Evolutionary conservation across 2,888 invertebrate genomes (phyloP).

Genomic region (Nymphalis urticae): DNA sequence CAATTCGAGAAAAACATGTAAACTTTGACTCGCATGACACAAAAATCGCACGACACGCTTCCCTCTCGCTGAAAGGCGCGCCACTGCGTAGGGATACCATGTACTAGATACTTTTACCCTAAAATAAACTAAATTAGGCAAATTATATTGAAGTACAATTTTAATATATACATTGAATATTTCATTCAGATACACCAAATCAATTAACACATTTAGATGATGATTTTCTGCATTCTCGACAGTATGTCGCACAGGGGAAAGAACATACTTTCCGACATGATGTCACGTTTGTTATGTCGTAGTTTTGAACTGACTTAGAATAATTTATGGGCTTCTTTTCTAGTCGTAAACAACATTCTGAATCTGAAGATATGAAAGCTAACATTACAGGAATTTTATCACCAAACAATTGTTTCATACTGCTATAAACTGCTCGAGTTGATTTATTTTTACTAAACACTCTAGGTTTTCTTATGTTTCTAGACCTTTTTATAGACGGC

Average conservation of each 20-base stretch:
- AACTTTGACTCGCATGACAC: conserved; percentile 70
- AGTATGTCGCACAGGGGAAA: conserved; percentile 49
- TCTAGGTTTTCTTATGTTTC: conserved; percentile 35
- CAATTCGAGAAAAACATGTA: conserved; percentile 66
- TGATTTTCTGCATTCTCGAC: conserved; percentile 46
- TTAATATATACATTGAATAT: conserved; percentile 7
- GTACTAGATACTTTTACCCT: conserved; percentile 37
- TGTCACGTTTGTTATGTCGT: conserved; percentile 38
- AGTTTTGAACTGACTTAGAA: conserved; percentile 39
- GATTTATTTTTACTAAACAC: conserved; percentile 36
- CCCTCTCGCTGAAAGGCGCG: conserved; percentile 58
- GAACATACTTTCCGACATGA: conserved; percentile 40
- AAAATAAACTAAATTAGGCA: conserved; percentile 33
- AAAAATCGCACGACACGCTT: conserved; percentile 46
- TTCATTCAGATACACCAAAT: background rate
- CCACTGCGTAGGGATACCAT: conserved; percentile 66
- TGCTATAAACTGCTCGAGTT: conserved; percentile 39
- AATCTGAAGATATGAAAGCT: conserved; percentile 44
- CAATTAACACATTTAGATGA: conserved; percentile 17
- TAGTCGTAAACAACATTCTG: conserved; percentile 34
- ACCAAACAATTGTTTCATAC: conserved; percentile 37
- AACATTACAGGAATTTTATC: conserved; percentile 45
- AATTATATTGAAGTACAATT: conserved; percentile 18
- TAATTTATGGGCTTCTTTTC: conserved; percentile 31
- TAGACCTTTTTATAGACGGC: conserved; percentile 25